These are phyloP conservation scores for Varanus salvator DNA, from an alignment of 2,113 vertebrate genomes.

Conservation along the genomic window DNA sequence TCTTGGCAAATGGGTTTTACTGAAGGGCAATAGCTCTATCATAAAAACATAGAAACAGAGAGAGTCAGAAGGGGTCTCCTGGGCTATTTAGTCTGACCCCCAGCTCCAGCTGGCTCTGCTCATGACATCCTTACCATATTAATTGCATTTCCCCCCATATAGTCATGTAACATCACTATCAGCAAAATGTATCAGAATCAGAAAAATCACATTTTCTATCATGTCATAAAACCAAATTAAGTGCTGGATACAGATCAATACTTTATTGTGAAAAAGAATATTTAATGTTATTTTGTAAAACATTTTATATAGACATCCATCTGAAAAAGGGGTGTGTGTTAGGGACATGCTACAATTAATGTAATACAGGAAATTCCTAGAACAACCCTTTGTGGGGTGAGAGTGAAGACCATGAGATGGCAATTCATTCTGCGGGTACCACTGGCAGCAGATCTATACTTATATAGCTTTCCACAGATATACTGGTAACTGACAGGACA, in stretches of 20 bases:
- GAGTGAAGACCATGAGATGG: background rate
- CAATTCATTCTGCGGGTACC: background rate
- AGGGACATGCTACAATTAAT: background rate
- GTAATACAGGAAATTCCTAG: background rate
- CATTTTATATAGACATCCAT: background rate
- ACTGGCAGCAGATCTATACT: background rate
- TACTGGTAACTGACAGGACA: background rate
- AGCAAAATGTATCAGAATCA: background rate
- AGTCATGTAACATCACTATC: slow-evolving; percentile 2
- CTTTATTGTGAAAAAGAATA: background rate
- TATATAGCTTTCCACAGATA: background rate
- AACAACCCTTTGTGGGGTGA: background rate
- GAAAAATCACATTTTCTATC: background rate
- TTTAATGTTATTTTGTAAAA: background rate
- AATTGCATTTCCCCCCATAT: background rate
- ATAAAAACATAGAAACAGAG: too few species aligned
- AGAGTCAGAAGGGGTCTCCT: too few species aligned
- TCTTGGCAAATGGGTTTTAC: background rate
- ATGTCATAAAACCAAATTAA: background rate
- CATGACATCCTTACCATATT: too few species aligned
- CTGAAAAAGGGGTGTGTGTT: background rate
- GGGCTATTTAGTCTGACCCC: too few species aligned
- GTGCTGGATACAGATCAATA: background rate
- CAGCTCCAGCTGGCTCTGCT: too few species aligned
- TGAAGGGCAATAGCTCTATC: background rate